Evolutionary conservation across 1,140 invertebrate genomes (phyloP).

Genomic region (Diploscapter pachys): DNA sequence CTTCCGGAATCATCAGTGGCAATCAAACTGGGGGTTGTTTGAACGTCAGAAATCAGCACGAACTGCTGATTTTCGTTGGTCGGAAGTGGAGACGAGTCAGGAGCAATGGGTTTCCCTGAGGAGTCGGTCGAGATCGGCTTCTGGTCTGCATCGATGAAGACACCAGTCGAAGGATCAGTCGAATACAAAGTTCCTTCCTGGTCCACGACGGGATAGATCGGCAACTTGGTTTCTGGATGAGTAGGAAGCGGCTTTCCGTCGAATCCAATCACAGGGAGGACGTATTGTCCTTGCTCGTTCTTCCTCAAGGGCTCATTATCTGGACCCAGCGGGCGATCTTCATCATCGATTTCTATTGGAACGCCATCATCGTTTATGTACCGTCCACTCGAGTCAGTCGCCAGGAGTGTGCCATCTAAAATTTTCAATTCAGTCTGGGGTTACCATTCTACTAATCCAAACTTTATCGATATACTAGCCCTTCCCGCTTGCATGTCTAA

Average conservation of each 20-base stretch:
- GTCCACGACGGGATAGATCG: too few relatives aligned
- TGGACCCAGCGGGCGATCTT: constrained; percentile 27
- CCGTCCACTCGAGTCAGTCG: constrained; percentile 25
- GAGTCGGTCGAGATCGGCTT: constrained; percentile 29
- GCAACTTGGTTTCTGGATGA: constrained; percentile 12
- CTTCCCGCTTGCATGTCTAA: too few relatives aligned
- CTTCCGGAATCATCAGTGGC: constrained; percentile 27
- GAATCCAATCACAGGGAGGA: constrained; percentile 34
- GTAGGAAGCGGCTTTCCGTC: constrained; percentile 41
- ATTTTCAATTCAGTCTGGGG: too few relatives aligned
- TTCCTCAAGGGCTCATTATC: constrained; percentile 34
- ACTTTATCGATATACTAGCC: too few relatives aligned
- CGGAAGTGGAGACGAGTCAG: constrained; percentile 31
- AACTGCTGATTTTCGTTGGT: constrained; percentile 29
- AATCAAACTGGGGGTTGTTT: not conserved
- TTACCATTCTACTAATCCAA: too few relatives aligned
- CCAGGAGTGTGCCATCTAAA: constrained; percentile 19
- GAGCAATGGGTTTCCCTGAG: constrained; percentile 23
- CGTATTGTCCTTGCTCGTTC: constrained; percentile 9
- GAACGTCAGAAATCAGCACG: constrained; percentile 10
- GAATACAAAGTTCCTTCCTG: too few relatives aligned
- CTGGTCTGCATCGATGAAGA: constrained; percentile 11
- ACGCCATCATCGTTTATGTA: constrained; percentile 15
- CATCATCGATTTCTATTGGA: constrained; percentile 14
- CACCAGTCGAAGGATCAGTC: too few relatives aligned